Evolutionary conservation across 2,888 invertebrate genomes (phyloP), one percentile per base, ranked within the genome.

Genomic region (Heliconius hortense): DNA sequence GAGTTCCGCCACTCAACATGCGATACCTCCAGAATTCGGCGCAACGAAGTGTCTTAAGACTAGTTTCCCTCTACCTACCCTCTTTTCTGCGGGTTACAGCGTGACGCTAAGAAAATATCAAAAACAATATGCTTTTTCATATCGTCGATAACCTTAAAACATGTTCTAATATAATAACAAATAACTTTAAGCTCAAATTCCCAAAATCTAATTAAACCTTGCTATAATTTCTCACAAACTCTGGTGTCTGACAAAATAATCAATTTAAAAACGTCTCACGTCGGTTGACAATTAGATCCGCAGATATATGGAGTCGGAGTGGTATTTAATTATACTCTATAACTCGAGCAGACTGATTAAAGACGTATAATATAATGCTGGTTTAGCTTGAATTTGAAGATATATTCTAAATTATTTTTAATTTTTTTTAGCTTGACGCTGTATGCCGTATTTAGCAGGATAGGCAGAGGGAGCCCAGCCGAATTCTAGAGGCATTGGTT

Each of bases 241-340:
- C 28, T 43, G 48, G 18, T 15, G 43, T 15, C 24, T 28, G 1
- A 28, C 13, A 39, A 24, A 24, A 48, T 26, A 48, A 48, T 67
- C 28, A 18, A 28, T 67, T 48, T 48, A 67, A 67, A 67, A 67
- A 67, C 48, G 26, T 10, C 43, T 67, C 48, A 67, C 48, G 18
- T 67, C 26, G 7, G 26, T 67, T 67, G 26, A 67, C 67, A 67
- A 67, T 67, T 48, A 66, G 31, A 43, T 59, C 73, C 21, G n/a
- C 21, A 35, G 18, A 67, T 56, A 69, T 56, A 69, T 56, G 69
- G 66, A 69, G 76, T 31, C n/a, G 31, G 26, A n/a, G 24, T n/a
- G 76, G 72, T 76, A 76, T 78, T 78, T 78, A 74, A 78, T 78
- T 76, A 73, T 35, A 71, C 76, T 26, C 26, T 26, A 28, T 62